phyloP scores from a whole-genome alignment of 2,888 invertebrate genomes.

The Mermis nigrescens region DNA sequence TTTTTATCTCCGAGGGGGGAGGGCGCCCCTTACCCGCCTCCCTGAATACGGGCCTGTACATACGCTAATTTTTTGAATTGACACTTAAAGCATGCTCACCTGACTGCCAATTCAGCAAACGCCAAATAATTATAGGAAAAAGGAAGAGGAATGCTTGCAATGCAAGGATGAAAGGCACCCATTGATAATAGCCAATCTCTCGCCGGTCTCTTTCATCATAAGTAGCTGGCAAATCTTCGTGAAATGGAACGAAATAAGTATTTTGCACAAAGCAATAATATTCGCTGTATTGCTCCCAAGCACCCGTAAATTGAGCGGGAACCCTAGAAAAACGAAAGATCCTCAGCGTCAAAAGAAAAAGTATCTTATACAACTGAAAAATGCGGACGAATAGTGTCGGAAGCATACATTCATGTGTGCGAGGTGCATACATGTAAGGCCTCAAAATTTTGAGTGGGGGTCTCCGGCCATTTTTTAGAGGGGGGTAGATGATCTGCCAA shows the following conservation, averaged over 20 bases:
- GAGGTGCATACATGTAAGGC: too few species aligned
- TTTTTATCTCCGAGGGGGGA: too few species aligned
- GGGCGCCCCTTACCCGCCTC: too few species aligned
- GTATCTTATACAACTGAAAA: not conserved
- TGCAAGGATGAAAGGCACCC: conserved; percentile 34
- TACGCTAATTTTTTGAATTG: too few species aligned
- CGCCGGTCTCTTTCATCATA: not conserved
- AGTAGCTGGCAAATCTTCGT: not conserved
- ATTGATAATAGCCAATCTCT: conserved; percentile 32
- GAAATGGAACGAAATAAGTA: conserved; percentile 4
- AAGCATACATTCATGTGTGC: too few species aligned
- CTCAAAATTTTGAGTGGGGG: too few species aligned
- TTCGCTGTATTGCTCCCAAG: conserved; percentile 24
- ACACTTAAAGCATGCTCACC: too few species aligned
- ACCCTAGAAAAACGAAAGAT: conserved; percentile 26
- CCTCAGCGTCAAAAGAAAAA: not conserved
- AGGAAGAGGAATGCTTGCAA: conserved; percentile 39
- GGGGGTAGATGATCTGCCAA: too few species aligned
- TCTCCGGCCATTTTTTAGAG: too few species aligned
- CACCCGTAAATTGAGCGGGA: conserved; percentile 17
- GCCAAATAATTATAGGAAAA: conserved; percentile 37
- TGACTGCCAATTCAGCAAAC: conserved; percentile 35
- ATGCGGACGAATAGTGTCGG: too few species aligned
- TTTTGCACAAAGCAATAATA: conserved; percentile 7
- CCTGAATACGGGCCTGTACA: too few species aligned